Base-by-base conservation (phyloP, 2,113 vertebrate species). In the Mus pahari region DNA sequence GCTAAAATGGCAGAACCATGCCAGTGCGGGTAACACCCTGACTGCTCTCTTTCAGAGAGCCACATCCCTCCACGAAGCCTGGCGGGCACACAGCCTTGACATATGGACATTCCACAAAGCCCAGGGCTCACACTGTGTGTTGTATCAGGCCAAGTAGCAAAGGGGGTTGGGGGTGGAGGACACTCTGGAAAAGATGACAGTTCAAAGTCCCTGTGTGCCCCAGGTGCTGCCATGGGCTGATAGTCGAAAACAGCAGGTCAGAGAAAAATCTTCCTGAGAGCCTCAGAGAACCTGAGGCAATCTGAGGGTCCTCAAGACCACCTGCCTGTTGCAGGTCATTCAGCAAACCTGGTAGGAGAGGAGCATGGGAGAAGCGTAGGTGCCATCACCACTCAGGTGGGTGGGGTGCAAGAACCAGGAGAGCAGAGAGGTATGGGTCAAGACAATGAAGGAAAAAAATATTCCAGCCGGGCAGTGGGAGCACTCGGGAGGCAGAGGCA, bases 1-100 rank as follows among this genome's bases (percentile, higher is more conserved):
- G 7, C 45, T 92, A 58, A 10, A 16, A 71, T 5, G 4, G 42
- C 16, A 60, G 50, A 26, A 7, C 0, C 0, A 36, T 0, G 1
- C 71, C 42, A 16, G 11, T 0, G 78, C 19, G 5, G 45, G 2
- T 11, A 45, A 3, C 9, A 9, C 71, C 14, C 48, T 12, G 4
- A 9, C 19, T 39, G 2, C 24, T 60, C 24, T 42, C 10, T 36
- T 22, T 75, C n/a, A 5, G 3, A 16, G 22, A 14, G 28, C 4
- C 14, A 14, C 66, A 50, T 45, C 55, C 36, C 8, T 12, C 17
- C 45, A 24, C 2, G 36, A 9, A 86, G 73, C 33, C 10, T 33
- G 36, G 9, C 45, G 36, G 66, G 20, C 48, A 71, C 48, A 71
- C 48, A 39, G 36, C 33, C 86, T 88, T 53, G 28, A 45, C 74